Percentiles rank a stretch among this genome's conserved stretches.
Evolutionary conservation across 2,113 vertebrate species (phyloP).

Genomic region (Crotalus viridis): DNA sequence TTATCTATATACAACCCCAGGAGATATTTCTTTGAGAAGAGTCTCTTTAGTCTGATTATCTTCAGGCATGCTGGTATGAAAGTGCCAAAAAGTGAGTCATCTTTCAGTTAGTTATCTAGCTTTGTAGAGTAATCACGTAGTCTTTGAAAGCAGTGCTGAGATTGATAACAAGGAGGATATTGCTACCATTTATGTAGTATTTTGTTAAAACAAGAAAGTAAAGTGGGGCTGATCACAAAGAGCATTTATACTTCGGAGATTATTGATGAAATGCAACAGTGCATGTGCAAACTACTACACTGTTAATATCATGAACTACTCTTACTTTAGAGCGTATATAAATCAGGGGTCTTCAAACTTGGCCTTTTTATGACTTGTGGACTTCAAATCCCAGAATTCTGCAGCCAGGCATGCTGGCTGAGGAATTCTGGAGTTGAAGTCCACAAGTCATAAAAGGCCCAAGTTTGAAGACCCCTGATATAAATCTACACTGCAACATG

Average conservation of each 20-base stretch:
- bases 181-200: not conserved
- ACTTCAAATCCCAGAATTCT: too few relatives aligned
- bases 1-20: not conserved
- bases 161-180: not conserved
- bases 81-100: not conserved
- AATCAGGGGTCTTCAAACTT: not conserved
- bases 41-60: not conserved
- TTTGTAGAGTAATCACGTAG: not conserved
- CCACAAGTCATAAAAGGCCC: too few relatives aligned
- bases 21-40: not conserved
- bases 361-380: too few relatives aligned
- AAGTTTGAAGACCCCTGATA: too few relatives aligned
- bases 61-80: not conserved
- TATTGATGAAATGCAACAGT: not conserved
- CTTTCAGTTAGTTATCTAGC: not conserved
- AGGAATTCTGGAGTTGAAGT: too few relatives aligned
- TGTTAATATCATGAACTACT: conserved; percentile 5
- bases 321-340: conserved; percentile 13
- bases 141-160: not conserved
- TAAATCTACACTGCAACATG: conserved; percentile 33
- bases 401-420: too few relatives aligned
- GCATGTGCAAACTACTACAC: not conserved
- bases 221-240: not conserved
- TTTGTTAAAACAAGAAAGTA: not conserved
- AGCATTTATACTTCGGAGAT: not conserved